Evolutionary conservation across 2,888 invertebrate species (phyloP).

Genomic region (Lymantria monacha): DNA sequence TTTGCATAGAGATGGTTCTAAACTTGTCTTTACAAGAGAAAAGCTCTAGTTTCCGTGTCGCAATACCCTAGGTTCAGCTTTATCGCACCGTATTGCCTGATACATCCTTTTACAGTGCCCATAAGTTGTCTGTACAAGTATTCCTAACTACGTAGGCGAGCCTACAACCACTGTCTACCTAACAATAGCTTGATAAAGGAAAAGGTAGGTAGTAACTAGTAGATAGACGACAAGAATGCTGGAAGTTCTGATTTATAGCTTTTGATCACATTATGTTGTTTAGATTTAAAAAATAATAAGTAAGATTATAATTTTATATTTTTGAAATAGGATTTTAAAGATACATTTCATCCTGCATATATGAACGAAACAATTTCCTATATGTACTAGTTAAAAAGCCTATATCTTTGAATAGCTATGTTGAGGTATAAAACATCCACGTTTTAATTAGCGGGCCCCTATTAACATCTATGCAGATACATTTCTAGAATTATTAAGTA

Average conservation of each 20-base stretch:
- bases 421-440: too few species aligned
- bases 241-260: conserved; percentile 22
- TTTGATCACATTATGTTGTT: conserved; percentile 22
- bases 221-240: conserved; percentile 20
- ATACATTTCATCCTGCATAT: too few species aligned
- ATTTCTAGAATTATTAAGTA: too few species aligned
- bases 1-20: conserved; percentile 12
- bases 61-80: conserved; percentile 49
- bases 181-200: conserved; percentile 15
- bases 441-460: too few species aligned
- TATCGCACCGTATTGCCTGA: conserved; percentile 58
- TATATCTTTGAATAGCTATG: too few species aligned
- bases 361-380: too few species aligned
- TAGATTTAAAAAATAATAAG: conserved; percentile 9
- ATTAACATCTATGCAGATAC: too few species aligned
- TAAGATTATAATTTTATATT: too few species aligned
- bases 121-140: conserved; percentile 60
- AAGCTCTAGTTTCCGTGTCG: conserved; percentile 54
- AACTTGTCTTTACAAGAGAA: conserved; percentile 23
- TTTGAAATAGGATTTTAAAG: too few species aligned
- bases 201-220: conserved; percentile 19
- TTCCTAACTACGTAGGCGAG: conserved; percentile 29
- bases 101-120: conserved; percentile 63
- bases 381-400: too few species aligned
- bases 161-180: conserved; percentile 36